phyloP scores from a whole-genome alignment of 1,140 invertebrate genomes.

The Caerostris extrusa region DNA sequence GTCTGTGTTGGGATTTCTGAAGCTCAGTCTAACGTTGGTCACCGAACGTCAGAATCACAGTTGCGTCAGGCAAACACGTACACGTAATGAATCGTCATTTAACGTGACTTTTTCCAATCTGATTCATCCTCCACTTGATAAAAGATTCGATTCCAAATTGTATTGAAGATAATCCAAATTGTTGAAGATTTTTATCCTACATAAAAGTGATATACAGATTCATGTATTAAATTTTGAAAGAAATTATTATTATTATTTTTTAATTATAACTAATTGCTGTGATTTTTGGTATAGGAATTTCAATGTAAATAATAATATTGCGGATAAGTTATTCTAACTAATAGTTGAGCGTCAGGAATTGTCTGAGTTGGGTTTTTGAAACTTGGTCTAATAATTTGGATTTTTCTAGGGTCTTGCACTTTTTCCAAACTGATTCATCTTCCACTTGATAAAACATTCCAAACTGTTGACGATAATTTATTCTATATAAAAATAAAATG shows the following conservation, averaged over 20 bases:
- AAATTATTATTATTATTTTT: too few relatives aligned
- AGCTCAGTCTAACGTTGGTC: background rate
- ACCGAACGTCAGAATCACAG: background rate
- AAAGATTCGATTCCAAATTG: too few relatives aligned
- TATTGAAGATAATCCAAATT: too few relatives aligned
- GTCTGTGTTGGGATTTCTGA: background rate
- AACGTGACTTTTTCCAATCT: background rate
- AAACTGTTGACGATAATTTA: too few relatives aligned
- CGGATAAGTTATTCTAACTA: background rate
- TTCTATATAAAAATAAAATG: too few relatives aligned
- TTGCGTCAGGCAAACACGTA: background rate
- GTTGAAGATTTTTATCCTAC: too few relatives aligned
- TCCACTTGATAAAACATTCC: background rate
- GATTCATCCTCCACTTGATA: background rate
- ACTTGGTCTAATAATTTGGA: too few relatives aligned
- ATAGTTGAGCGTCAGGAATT: background rate
- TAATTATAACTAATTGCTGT: too few relatives aligned
- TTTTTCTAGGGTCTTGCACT: too few relatives aligned
- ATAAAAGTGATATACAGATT: too few relatives aligned
- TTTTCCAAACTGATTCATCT: background rate
- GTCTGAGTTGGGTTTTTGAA: background rate
- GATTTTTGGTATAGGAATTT: slow-evolving; percentile 10
- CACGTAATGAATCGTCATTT: background rate
- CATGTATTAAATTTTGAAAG: too few relatives aligned
- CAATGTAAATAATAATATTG: background rate